These are phyloP conservation scores for Neocrepidodera transversa DNA, from an alignment of 2,888 invertebrate species.

Conservation along the genomic window DNA sequence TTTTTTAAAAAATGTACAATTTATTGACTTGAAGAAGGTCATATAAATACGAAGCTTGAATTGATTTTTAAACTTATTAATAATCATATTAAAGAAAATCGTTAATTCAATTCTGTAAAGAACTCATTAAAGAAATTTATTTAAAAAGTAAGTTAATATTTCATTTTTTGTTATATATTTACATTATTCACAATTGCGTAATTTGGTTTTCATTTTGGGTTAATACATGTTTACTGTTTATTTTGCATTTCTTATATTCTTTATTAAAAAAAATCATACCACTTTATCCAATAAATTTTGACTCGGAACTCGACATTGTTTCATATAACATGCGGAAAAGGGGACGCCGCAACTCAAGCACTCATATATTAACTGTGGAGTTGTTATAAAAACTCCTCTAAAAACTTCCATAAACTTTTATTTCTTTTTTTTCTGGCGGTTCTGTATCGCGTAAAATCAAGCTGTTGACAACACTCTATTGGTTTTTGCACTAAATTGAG, in stretches of 20 bases:
- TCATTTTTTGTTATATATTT: too few relatives aligned
- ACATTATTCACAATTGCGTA: too few relatives aligned
- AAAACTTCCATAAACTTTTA: constrained; percentile 25
- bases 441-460: constrained; percentile 19
- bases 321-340: neutral
- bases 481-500: constrained; percentile 21
- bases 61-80: too few relatives aligned
- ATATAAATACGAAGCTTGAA: too few relatives aligned
- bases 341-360: constrained; percentile 7
- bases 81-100: too few relatives aligned
- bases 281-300: neutral
- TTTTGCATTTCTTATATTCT: neutral
- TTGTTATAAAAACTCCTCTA: constrained; percentile 7
- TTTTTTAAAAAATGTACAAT: too few relatives aligned
- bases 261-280: neutral
- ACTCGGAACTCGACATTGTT: neutral
- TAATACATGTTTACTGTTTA: too few relatives aligned
- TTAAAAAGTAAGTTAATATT: too few relatives aligned
- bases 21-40: too few relatives aligned
- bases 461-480: constrained; percentile 25
- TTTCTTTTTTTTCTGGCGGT: constrained; percentile 16
- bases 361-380: constrained; percentile 17
- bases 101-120: too few relatives aligned
- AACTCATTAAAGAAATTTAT: too few relatives aligned
- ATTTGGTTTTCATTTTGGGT: too few relatives aligned